Evolutionary conservation across 2,888 invertebrate species (phyloP).

Genomic region (Orthosia cruda): DNA sequence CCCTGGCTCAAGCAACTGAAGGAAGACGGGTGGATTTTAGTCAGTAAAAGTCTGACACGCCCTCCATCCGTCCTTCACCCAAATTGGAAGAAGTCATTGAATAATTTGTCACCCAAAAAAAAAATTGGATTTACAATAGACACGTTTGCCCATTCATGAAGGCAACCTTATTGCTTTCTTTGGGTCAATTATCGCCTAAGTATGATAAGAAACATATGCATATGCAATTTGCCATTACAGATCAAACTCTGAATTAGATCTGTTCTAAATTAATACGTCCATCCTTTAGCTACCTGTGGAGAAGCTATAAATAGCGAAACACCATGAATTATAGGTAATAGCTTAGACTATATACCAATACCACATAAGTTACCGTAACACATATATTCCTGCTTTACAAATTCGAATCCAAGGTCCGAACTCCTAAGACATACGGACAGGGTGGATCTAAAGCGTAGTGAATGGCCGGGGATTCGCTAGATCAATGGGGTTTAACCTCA

Average conservation of each 20-base stretch:
- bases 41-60: no score
- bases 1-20: no score
- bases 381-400: slow-evolving; percentile 45
- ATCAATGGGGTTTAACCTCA: slow-evolving; percentile 65
- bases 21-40: no score
- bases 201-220: no score
- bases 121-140: no score
- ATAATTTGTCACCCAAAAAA: no score
- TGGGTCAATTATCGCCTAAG: no score
- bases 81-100: no score
- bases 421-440: slow-evolving; percentile 58
- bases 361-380: neutral
- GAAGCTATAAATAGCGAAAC: neutral
- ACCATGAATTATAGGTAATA: neutral
- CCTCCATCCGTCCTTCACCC: no score
- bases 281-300: neutral
- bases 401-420: slow-evolving; percentile 26
- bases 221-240: no score
- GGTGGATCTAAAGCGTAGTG: slow-evolving; percentile 53
- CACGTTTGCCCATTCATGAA: no score
- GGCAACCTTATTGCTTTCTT: no score
- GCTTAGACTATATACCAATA: neutral
- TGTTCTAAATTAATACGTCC: neutral
- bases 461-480: slow-evolving; percentile 57
- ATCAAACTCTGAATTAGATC: neutral